Evolutionary conservation across 2,113 vertebrate species (phyloP).

Genomic region (Saguinus imperator): DNA sequence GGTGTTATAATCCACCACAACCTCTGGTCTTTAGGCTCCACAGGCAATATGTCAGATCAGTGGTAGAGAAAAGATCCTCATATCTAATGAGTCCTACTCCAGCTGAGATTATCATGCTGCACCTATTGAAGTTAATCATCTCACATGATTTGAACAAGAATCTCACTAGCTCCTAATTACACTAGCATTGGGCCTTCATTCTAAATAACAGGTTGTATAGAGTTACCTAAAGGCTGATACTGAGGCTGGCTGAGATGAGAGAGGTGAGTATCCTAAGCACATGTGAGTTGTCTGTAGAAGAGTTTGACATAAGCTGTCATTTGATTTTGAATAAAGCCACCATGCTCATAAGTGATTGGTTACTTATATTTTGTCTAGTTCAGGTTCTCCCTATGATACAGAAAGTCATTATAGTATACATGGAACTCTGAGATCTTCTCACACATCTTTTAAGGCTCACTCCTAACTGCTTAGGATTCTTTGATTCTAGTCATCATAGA

Average conservation of each 20-base stretch:
- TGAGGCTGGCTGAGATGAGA: neutral
- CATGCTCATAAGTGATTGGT: neutral
- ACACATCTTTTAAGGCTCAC: neutral
- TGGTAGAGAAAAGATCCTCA: neutral
- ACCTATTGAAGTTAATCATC: conserved; percentile 4
- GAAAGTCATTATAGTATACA: neutral
- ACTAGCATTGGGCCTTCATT: neutral
- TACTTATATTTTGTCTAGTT: neutral
- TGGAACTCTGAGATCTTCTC: conserved; percentile 1
- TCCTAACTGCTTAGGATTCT: neutral
- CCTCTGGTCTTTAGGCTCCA: neutral
- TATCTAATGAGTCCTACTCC: neutral
- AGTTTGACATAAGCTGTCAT: neutral
- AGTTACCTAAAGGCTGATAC: neutral
- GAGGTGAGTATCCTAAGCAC: neutral
- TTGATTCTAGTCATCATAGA: neutral
- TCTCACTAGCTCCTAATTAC: conserved; percentile 8
- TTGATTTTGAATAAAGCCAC: neutral
- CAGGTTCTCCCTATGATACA: neutral
- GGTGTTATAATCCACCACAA: neutral
- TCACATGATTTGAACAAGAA: conserved; percentile 39
- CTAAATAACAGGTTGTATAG: neutral
- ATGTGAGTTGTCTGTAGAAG: neutral
- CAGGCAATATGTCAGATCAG: neutral
- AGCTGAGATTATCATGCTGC: conserved; percentile 17